Base-by-base conservation (phyloP, 2,113 vertebrate species). In the Pseudopipra pipra region DNA sequence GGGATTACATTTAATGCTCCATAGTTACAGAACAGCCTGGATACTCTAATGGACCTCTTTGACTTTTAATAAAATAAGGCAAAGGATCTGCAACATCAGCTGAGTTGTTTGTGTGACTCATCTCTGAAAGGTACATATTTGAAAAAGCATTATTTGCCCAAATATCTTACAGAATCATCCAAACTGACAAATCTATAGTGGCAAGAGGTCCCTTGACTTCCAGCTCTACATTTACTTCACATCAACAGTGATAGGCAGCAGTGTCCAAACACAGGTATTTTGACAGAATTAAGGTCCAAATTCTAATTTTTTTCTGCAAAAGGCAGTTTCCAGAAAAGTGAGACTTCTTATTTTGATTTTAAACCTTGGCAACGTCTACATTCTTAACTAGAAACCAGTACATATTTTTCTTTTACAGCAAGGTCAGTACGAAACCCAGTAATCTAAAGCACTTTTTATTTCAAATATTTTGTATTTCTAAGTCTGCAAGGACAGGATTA, bases 231-330 rank as follows among this genome's bases (percentile, higher is more conserved):
- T 25, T 12, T 81, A 23, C 17, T 58, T 70, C 59, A 58, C 54
- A 28, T 16, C 18, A 68, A 17, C 11, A 63, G 14, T 7, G 6
- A 58, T 0, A 30, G 41, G 46, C 37, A 47, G 37, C 0, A 0
- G 18, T 28, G 17, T 13, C 56, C 65, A 58, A 67, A 78, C 4
- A 3, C 0, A 5, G 21, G 8, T 12, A 31, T 56, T 87, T 35
- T 27, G 31, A 72, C 12, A 44, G 12, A 70, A 76, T 47, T 20
- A 77, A n/a, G 43, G 37, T 6, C 41, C 21, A 87, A 52, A 62
- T 39, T 66, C 18, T 65, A 4, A 27, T 23, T 85, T 85, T 51
- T 41, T 9, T 77, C 17, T 33, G 13, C 10, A 88, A 62, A 55
- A 81, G 68, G 7, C 8, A 71, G 49, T 30, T 62, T 47, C 12